Base-by-base conservation (phyloP, 2,113 vertebrate genomes). In the Petrocephalus zakoni region DNA sequence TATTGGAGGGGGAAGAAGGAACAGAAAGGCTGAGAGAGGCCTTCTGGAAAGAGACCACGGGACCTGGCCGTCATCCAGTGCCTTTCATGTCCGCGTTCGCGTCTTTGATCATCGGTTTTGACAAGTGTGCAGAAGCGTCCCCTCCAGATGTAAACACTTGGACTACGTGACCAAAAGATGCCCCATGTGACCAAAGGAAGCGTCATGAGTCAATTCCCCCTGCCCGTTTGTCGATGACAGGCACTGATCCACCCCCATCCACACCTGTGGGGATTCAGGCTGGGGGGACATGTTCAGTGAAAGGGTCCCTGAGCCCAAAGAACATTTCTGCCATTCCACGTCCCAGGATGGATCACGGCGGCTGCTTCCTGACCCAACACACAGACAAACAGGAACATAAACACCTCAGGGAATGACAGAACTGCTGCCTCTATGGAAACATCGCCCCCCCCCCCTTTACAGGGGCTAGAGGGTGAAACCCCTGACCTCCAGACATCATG, bases 221-320 rank as follows among this genome's bases (percentile, higher is more conserved):
- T 9, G 37, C 46, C 72, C 6, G 34, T 83, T 21, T 46, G 75
- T 10, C 53, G 51, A 56, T 42, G 87, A 56, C 25, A 51, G 49
- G 52, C 34, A 55, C 29, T 52, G 22, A 58, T 19, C 13, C 52
- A 25, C 4, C 13, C 75, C 49, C 4, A 6, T 9, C 75, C 42
- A 84, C 13, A 81, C 61, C 82, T 21, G 2, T n/a, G 19, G 53
- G 13, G 53, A n/a, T 84, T 78, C n/a, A 19, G 25, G 75, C 29
- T 2, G 7, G 11, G 53, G 37, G 15, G 34, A 47, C 75, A 46
- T 83, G 78, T n/a, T 88, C 53, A 53, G 75, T 47, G 88, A 88
- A 88, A 88, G 92, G 91, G 86, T 89, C 91, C 75, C 89, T 89
- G 92, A 88, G 13, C 34, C 85, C 86, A 91, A 90, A 92, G 51